Evolutionary conservation across 2,888 invertebrate species (phyloP), one percentile per base, ranked within the genome.

Genomic region (Apamea crenata): DNA sequence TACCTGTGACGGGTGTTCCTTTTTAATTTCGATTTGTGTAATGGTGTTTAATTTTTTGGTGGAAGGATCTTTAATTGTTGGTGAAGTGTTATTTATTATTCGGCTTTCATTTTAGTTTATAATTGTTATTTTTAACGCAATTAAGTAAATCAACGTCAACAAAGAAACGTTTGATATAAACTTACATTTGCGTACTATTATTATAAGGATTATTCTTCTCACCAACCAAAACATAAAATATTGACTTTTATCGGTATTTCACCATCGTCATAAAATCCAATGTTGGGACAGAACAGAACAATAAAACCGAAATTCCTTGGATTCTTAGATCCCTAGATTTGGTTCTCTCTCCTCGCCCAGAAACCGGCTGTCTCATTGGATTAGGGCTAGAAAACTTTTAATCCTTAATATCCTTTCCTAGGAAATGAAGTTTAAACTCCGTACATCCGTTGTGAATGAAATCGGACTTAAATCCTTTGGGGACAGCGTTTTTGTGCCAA

Each of bases 381-480:
- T 94, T 93, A 94, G 92, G 92, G 87, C 91, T 86, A 85, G 92
- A 91, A 89, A 96, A 96, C 95, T 96, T 96, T 95, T 95, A 96
- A 96, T 96, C 95, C 94, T 91, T 93, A 94, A 95, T 95, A 95
- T 94, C 94, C 95, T 94, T 93, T 94, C 91, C 91, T 94, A 94
- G 95, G 94, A 96, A 96, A 95, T 95, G 93, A 95, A 95, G 95
- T 96, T 95, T 94, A 93, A 94, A 94, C 93, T 93, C 90, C 90
- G 90, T 90, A 91, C 93, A 94, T 94, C 92, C 92, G 90, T 90
- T 90, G 89, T 89, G 91, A 90, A 89, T 88, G 89, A 89, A 91
- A 88, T 88, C 90, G 91, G 90, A 92, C 91, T 86, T 92, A 92
- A 93, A 92, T 89, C 90, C 91, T 91, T 88, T 85, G 90, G 88